Conservation (phyloP, 1,140 invertebrate genomes). For the Nasonia vitripennis region DNA sequence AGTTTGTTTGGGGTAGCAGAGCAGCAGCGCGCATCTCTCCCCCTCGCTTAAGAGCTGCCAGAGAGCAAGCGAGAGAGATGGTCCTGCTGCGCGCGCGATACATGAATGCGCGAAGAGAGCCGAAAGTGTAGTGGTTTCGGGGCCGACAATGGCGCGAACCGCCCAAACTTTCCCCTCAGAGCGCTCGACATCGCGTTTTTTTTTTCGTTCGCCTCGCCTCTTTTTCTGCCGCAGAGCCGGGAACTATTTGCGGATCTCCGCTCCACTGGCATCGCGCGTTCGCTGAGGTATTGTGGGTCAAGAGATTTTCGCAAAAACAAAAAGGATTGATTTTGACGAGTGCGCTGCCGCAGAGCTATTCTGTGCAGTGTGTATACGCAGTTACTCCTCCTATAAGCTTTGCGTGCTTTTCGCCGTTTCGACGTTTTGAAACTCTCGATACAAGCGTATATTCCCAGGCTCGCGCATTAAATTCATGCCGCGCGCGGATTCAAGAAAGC, state of each 20-base stretch:
- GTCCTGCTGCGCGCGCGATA: neutral
- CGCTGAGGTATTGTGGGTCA: conserved; percentile 40
- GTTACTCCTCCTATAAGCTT: too few species aligned
- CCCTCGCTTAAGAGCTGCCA: conserved; percentile 62
- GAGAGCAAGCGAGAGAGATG: conserved; percentile 55
- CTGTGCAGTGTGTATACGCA: too few species aligned
- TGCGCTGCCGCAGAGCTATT: neutral
- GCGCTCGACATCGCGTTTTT: conserved; percentile 14
- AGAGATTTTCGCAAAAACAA: conserved; percentile 33
- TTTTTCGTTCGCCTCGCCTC: conserved; percentile 45
- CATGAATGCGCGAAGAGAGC: conserved; percentile 12
- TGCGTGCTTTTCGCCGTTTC: too few species aligned
- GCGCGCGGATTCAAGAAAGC: neutral
- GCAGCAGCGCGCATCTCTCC: conserved; percentile 46
- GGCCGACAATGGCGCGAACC: conserved; percentile 51
- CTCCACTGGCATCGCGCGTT: conserved; percentile 33
- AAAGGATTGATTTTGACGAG: neutral
- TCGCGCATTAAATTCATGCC: conserved; percentile 30
- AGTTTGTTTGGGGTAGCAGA: conserved; percentile 61
- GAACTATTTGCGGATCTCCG: conserved; percentile 40
- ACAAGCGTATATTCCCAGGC: too few species aligned
- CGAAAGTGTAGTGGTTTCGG: conserved; percentile 4
- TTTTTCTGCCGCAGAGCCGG: neutral
- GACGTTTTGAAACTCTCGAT: too few species aligned
- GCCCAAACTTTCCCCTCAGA: conserved; percentile 30